phyloP scores from a whole-genome alignment of 2,113 vertebrate genomes.

The Notothenia coriiceps region DNA sequence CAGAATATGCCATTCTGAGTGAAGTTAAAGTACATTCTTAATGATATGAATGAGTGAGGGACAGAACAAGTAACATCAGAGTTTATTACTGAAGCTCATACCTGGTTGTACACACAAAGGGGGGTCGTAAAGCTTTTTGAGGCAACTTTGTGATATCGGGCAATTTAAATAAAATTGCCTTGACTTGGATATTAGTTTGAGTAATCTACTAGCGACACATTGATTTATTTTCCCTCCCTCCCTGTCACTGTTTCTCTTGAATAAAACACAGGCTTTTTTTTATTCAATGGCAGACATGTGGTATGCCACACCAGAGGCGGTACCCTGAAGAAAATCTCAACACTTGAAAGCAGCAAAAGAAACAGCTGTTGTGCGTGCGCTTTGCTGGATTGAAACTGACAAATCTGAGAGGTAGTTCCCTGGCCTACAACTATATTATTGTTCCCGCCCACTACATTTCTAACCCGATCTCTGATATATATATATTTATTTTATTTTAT shows the following conservation, averaged over 20 bases:
- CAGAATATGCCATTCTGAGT: neutral
- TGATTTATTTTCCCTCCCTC: conserved; percentile 48
- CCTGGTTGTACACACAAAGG: neutral
- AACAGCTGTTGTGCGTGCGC: conserved; percentile 89
- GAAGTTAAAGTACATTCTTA: neutral
- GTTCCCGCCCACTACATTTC: neutral
- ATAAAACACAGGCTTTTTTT: conserved; percentile 86
- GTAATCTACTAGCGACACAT: conserved; percentile 84
- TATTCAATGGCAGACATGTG: conserved; percentile 89
- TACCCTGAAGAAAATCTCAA: conserved; percentile 89
- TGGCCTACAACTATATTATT: conserved; percentile 9
- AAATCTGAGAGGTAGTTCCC: conserved; percentile 32
- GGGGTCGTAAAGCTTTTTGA: neutral
- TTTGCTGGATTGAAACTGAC: conserved; percentile 61
- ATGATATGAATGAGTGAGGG: neutral
- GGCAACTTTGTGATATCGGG: conserved; percentile 15
- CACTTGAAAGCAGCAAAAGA: conserved; percentile 81
- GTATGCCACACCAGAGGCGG: conserved; percentile 86
- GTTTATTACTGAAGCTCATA: neutral
- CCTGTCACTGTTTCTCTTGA: conserved; percentile 58
- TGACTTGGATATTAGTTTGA: conserved; percentile 49
- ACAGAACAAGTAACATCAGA: neutral
- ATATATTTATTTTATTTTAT: neutral
- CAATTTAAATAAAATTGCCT: neutral
- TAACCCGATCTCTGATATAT: neutral